Base-by-base conservation (phyloP, 2,797 vertebrate genomes). In the Microhierax caerulescens region DNA sequence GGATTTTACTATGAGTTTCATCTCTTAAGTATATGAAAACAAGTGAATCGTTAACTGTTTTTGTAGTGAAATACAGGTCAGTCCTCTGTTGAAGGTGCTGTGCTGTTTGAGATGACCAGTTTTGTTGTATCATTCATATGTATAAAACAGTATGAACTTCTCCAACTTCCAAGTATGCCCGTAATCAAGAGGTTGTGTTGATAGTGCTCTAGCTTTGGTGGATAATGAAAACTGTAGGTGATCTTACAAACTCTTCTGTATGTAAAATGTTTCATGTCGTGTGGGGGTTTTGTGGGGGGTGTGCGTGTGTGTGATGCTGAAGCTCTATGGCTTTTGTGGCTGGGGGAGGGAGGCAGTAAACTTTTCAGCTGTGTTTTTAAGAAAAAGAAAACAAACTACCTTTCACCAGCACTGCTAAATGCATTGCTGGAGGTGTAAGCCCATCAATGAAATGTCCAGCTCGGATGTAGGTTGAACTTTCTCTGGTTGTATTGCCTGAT, bases 361-460 rank as follows among this genome's bases (percentile, higher is more conserved):
- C 16, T 64, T 67, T 50, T 70, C 36, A 48, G 19, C 10, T 43
- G 12, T 32, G 2, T n/a, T 90, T 67, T 86, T 56, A 48, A 37
- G 56, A 56, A 48, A 60, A 23, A 50, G 24, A 51, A 60, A 79
- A 8, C 27, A 48, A 1, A 4, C 5, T 11, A 9, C 18, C 32
- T 56, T 86, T 95, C 43, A 60, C 13, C 9, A 56, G 30, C 28
- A 13, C 39, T 64, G 21, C 47, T 48, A 74, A 78, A 53, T 47
- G 25, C 13, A 7, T 64, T 53, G 27, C 59, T 59, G 25, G 36
- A 65, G 25, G 9, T 82, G 28, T 54, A 51, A 90, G 37, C 25
- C 0, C 0, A 3, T 50, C 36, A 53, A 3, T 34, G 32, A 41
- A 28, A 39, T 22, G 37, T 24, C 50, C 17, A 16, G 8, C 28